Conservation (phyloP, 2,113 vertebrate species). For the Psilopogon haemacephalus region DNA sequence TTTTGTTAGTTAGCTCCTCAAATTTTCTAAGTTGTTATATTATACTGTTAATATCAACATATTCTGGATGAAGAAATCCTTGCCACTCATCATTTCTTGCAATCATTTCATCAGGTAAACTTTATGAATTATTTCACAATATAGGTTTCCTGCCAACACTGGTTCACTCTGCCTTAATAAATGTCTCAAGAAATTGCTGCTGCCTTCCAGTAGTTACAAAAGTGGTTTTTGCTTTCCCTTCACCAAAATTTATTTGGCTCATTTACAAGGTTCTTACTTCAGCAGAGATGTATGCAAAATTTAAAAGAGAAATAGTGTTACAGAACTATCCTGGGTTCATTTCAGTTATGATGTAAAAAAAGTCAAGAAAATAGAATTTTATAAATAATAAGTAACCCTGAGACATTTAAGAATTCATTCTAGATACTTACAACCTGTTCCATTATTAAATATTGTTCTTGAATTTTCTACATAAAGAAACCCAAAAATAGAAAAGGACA, state of each 20-base stretch:
- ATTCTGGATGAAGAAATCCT: background rate
- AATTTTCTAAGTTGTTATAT: background rate
- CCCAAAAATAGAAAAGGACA: background rate
- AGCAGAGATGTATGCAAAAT: background rate
- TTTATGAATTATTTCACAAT: background rate
- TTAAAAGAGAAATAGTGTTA: background rate
- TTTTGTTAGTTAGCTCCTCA: background rate
- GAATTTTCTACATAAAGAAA: background rate
- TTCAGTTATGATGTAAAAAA: background rate
- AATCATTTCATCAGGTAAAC: background rate
- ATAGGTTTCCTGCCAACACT: background rate
- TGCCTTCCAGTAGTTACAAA: background rate
- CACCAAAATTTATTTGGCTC: background rate
- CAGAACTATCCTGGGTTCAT: background rate
- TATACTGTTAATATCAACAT: background rate
- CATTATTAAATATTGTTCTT: background rate
- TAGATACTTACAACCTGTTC: background rate
- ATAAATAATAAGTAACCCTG: background rate
- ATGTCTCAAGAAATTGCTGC: background rate
- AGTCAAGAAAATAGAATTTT: background rate
- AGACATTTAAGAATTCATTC: background rate
- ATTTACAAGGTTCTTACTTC: background rate
- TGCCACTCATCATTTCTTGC: background rate
- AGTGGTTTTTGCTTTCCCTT: background rate
- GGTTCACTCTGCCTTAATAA: background rate